phyloP scores from a whole-genome alignment of 35 echinoderm and acorn worm species.

The Patiria miniata region DNA sequence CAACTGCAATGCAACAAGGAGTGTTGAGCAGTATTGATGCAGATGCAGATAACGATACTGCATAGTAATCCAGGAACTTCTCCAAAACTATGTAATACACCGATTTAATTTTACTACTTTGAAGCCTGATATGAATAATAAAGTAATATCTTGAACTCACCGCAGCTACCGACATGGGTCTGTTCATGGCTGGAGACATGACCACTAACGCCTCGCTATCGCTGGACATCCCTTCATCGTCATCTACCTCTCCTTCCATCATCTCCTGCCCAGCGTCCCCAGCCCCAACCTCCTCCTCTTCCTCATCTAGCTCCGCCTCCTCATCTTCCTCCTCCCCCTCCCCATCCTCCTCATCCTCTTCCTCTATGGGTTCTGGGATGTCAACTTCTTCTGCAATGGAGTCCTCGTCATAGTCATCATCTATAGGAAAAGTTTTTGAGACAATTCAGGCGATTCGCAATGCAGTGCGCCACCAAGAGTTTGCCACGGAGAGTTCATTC shows the following conservation, averaged over 20 bases:
- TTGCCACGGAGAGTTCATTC: too few relatives aligned
- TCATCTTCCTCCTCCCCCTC: conserved; percentile 39
- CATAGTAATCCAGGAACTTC: too few relatives aligned
- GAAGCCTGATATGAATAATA: too few relatives aligned
- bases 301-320: conserved; percentile 31
- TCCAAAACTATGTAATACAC: too few relatives aligned
- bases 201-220: conserved; percentile 81
- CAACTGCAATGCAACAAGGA: too few relatives aligned
- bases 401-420: conserved; percentile 73
- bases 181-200: conserved; percentile 77
- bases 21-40: too few relatives aligned
- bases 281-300: conserved; percentile 25
- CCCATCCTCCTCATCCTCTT: conserved; percentile 57
- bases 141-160: conserved; percentile 20
- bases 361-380: conserved; percentile 60
- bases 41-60: too few relatives aligned
- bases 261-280: conserved; percentile 61
- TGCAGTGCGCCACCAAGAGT: too few relatives aligned
- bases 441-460: too few relatives aligned
- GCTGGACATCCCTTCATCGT: conserved; percentile 39
- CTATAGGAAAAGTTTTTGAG: conserved; percentile 21
- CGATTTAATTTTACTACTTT: too few relatives aligned
- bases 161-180: conserved; percentile 45
- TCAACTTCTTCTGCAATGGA: conserved; percentile 92
- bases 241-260: conserved; percentile 45